Base-by-base conservation (phyloP, 2,888 invertebrate species). In the Globia sparganii region DNA sequence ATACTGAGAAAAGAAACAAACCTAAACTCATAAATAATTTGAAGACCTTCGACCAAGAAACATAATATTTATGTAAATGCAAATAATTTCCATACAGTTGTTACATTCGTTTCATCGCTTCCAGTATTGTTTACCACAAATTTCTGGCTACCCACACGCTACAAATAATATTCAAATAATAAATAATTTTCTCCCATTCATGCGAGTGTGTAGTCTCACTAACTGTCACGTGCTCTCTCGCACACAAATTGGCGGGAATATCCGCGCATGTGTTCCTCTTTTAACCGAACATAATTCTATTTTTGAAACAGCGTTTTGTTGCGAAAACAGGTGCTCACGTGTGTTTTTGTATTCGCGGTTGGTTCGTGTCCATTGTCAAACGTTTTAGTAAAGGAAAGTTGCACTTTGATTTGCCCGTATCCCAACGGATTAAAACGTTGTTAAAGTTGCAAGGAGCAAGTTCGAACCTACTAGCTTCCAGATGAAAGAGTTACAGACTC, bases 311-410 rank as follows among this genome's bases (percentile, higher is more conserved):
- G 77, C 84, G 86, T 82, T 92, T 91, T 91, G 91, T 90, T 81
- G 88, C 86, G 91, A 93, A 95, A 95, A 94, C 95, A 94, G 93
- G 92, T 94, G 95, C 86, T 91, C 67, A 88, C 87, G 90, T 89
- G 80, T 80, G 86, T 91, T 89, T 85, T 89, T 80, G 84, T 82
- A 81, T 86, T 86, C 87, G 88, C 88, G 82, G 81, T 75, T 46
- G 62, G 78, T 85, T 74, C 68, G 70, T 85, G 37, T 88, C 84
- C 87, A 87, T 72, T 89, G 82, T 84, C 62, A 68, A 13, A 70
- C 75, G 74, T 53, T 72, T 9, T 72, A 9, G 1, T 31, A 37
- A 28, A n/a, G 40, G 11, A 66, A 56, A n/a, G 11, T 31, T 11
- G 46, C 53, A n/a, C 21, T 80, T 80, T 49, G 4, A 40, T 67